These are phyloP conservation scores for Nerophis lumbriciformis DNA, from an alignment of 2,113 vertebrate species.

Conservation along the genomic window DNA sequence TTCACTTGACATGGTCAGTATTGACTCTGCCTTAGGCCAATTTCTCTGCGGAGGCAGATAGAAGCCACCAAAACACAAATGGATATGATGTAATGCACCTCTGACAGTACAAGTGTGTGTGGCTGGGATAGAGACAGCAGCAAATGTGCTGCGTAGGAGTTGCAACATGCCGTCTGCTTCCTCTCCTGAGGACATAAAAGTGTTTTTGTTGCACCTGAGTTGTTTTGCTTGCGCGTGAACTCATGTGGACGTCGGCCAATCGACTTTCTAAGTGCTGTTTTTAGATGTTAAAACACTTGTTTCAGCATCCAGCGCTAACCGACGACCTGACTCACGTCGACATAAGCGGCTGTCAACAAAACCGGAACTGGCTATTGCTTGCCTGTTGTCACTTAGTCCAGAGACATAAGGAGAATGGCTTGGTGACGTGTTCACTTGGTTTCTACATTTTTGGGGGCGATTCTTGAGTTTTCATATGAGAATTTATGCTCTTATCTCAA, in stretches of 20 bases:
- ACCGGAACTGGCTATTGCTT: too few species aligned
- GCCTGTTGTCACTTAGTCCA: too few species aligned
- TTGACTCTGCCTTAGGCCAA: conserved; percentile 25
- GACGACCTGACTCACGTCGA: too few species aligned
- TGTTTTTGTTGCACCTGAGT: conserved; percentile 28
- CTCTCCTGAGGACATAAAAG: conserved; percentile 12
- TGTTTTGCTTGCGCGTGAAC: conserved; percentile 15
- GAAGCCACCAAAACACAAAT: conserved; percentile 14
- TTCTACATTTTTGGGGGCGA: too few species aligned
- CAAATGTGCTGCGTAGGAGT: conserved; percentile 65
- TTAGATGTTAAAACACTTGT: not conserved
- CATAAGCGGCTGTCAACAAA: too few species aligned
- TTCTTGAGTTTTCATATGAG: too few species aligned
- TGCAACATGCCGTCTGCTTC: conserved; percentile 25
- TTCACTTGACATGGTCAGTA: conserved; percentile 52
- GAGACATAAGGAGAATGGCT: too few species aligned
- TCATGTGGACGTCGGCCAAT: conserved; percentile 16
- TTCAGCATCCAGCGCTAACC: not conserved
- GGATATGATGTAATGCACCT: conserved; percentile 13
- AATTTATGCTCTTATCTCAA: too few species aligned
- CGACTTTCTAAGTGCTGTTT: not conserved
- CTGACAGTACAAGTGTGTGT: conserved; percentile 1
- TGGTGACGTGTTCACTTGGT: too few species aligned
- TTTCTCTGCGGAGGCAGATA: conserved; percentile 15
- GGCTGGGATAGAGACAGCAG: conserved; percentile 37